Conservation (phyloP, 2,797 vertebrate species). For the Lepidocolaptes lacrymiger region DNA sequence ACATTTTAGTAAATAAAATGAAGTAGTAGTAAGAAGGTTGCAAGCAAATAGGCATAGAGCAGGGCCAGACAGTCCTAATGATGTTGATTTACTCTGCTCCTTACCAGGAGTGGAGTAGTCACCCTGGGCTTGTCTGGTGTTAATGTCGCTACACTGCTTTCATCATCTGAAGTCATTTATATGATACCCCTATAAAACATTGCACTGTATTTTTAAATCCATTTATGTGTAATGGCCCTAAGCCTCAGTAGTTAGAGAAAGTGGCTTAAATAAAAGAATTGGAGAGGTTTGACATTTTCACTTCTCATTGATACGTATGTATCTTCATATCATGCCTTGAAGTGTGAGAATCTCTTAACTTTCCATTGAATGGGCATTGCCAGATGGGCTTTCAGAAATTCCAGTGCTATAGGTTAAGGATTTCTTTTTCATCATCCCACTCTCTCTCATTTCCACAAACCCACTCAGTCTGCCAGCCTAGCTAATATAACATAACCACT, state of each 20-base stretch:
- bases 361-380: neutral
- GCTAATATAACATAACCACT: neutral
- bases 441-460: neutral
- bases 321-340: neutral
- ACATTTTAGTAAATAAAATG: neutral
- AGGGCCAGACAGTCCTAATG: neutral
- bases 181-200: neutral
- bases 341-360: neutral
- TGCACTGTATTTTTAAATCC: neutral
- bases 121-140: neutral
- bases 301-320: neutral
- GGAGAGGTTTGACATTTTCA: neutral
- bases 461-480: neutral
- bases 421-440: neutral
- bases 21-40: neutral
- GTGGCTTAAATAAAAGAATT: neutral
- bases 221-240: neutral
- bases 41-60: neutral
- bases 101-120: neutral
- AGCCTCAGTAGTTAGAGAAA: neutral
- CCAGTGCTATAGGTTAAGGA: neutral
- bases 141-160: neutral
- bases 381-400: conserved; percentile 6
- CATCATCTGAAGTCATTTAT: neutral
- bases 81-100: neutral